phyloP scores from a whole-genome alignment of 2,888 invertebrate genomes.

The Cordilura impudica region DNA sequence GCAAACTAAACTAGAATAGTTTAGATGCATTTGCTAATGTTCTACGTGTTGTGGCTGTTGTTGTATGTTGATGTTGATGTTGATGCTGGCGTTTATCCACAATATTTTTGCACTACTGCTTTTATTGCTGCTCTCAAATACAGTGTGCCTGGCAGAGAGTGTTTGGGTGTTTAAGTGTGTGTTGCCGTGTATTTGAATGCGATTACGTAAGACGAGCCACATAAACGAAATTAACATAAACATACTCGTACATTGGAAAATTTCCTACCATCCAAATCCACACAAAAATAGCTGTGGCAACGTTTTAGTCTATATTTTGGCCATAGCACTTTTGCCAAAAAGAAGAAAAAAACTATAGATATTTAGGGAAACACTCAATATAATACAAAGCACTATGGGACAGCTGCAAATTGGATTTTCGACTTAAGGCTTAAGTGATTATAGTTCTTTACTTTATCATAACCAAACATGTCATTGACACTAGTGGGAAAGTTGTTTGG shows the following conservation, averaged over 20 bases:
- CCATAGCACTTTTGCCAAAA: slow-evolving; percentile 30
- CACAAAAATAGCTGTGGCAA: slow-evolving; percentile 47
- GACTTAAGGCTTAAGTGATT: too few relatives aligned
- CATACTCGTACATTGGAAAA: slow-evolving; percentile 16
- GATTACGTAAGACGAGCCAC: slow-evolving; percentile 47
- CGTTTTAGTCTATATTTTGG: slow-evolving; percentile 51
- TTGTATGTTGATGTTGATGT: slow-evolving; percentile 10
- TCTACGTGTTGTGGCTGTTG: not conserved
- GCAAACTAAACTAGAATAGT: slow-evolving; percentile 57
- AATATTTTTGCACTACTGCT: slow-evolving; percentile 39
- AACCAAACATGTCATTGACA: too few relatives aligned
- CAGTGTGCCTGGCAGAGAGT: not conserved
- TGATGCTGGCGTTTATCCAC: slow-evolving; percentile 15
- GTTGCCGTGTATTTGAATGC: slow-evolving; percentile 23
- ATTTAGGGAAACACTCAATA: not conserved
- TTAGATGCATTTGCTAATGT: slow-evolving; percentile 54
- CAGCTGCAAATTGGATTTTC: too few relatives aligned
- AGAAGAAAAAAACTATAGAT: not conserved
- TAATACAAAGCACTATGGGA: not conserved
- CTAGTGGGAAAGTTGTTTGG: too few relatives aligned
- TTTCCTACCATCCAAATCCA: slow-evolving; percentile 1
- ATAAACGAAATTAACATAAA: slow-evolving; percentile 54
- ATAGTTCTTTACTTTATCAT: too few relatives aligned
- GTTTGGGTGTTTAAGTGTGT: not conserved
- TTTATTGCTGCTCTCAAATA: not conserved